Evolutionary conservation across 2,113 vertebrate genomes (phyloP), one percentile per base, ranked within the genome.

Genomic region (Paradoxurus hermaphroditus): DNA sequence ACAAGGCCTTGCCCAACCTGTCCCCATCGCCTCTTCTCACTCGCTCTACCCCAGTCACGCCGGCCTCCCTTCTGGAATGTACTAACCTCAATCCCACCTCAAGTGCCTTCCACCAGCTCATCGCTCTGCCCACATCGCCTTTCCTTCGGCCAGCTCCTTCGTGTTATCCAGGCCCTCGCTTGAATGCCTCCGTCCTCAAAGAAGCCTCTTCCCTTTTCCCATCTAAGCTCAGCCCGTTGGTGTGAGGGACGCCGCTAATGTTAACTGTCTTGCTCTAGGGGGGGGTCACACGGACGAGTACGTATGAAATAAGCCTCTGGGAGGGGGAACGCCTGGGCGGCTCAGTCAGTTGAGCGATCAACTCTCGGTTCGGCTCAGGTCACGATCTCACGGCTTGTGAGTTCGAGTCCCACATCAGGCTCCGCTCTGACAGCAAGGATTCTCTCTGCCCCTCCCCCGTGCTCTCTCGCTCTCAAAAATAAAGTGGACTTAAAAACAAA

Each of bases 21-120:
- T 15, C 6, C 36, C 18, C 34, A 41, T 18, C 1, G 0, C 65
- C 65, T 14, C 12, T 65, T 63, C 36, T 13, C 18, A 2, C 41
- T 16, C 36, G 78, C 89, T 44, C 29, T 44, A 11, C 3, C 8
- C 10, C 75, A 67, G 21, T 25, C 56, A 4, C 85, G 31, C 2
- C 1, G 65, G 29, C n/a, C 44, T 29, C 56, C 27, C 27, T 88
- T 19, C 34, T 3, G 19, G 31, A 44, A 68, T 41, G 3, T 83
- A 46, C 90, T 12, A 36, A 75, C 68, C 4, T 14, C 73, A 34
- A 3, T 41, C 10, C 46, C 51, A 39, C 62, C 51, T 21, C 27
- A 21, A 4, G 67, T n/a, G 3, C 78, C 53, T n/a, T 18, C 18
- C 16, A n/a, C 15, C 16, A 9, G n/a, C 49, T 36, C 13, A 49